Percentiles rank a stretch among this genome's conserved stretches.
Evolutionary conservation across 2,888 invertebrate species (phyloP).

Genomic region (Drosophila seclusa): DNA sequence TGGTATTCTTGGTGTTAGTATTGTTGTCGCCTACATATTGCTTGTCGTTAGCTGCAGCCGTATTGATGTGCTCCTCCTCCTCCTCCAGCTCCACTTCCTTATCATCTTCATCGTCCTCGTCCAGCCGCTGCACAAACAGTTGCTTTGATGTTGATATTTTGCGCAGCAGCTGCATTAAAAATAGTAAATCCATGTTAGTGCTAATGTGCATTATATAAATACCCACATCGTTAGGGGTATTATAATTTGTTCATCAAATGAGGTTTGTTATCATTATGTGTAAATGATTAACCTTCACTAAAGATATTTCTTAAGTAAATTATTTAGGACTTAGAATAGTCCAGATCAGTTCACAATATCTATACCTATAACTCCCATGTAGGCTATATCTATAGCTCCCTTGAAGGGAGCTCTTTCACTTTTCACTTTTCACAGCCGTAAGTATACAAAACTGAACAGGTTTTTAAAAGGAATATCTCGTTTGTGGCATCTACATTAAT

Average conservation of each 20-base stretch:
- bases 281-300: too few relatives aligned
- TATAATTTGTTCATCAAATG: too few relatives aligned
- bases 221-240: background rate
- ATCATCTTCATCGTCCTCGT: conserved; percentile 78
- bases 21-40: conserved; percentile 34
- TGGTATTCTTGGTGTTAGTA: conserved; percentile 16
- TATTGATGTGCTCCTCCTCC: conserved; percentile 25
- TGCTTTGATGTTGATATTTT: conserved; percentile 81
- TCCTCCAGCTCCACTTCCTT: conserved; percentile 33
- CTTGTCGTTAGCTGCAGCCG: conserved; percentile 47
- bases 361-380: background rate
- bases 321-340: background rate
- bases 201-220: conserved; percentile 1
- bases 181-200: conserved; percentile 1
- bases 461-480: background rate
- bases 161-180: conserved; percentile 77
- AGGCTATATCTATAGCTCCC: background rate
- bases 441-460: background rate
- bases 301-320: background rate
- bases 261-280: background rate
- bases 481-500: background rate
- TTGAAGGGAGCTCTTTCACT: too few relatives aligned
- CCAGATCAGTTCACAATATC: background rate
- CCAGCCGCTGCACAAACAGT: conserved; percentile 76
- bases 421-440: background rate